A percentile compares a stretch with the other conserved stretches of the same genome.
phyloP scores from a whole-genome alignment of 2,113 vertebrate genomes.

The Antechinus stuartii region DNA sequence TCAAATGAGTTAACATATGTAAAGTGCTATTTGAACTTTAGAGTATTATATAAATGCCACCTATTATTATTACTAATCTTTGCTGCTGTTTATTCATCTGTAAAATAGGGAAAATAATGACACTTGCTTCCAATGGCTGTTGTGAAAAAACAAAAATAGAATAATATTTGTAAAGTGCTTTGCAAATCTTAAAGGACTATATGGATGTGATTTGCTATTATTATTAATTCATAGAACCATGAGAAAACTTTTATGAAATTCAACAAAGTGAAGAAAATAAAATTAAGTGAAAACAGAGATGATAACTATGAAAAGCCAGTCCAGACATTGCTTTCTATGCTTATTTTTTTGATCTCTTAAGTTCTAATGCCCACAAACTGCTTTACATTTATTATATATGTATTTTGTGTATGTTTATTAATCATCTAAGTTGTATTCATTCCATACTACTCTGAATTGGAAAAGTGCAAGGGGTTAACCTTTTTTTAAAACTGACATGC shows the following conservation, averaged over 20 bases:
- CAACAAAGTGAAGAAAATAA: neutral
- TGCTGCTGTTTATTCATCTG: neutral
- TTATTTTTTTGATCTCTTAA: neutral
- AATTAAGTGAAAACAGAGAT: neutral
- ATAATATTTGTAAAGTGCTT: neutral
- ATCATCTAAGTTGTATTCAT: slow-evolving; percentile 20
- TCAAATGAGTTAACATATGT: neutral
- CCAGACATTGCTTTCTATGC: neutral
- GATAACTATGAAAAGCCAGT: neutral
- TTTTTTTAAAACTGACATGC: slow-evolving; percentile 26
- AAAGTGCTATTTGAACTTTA: neutral
- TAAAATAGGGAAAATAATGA: too few species aligned
- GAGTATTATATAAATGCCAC: neutral
- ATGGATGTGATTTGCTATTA: neutral
- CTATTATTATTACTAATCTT: neutral
- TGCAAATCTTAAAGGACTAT: neutral
- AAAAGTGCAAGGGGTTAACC: slow-evolving; percentile 4
- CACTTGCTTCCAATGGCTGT: neutral
- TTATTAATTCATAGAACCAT: neutral
- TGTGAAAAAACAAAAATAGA: neutral
- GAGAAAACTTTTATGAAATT: neutral
- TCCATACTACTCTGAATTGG: neutral
- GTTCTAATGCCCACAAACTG: neutral
- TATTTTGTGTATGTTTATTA: neutral
- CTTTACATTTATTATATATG: neutral